A percentile compares a stretch with the other conserved stretches of the same genome.
phyloP scores from a whole-genome alignment of 2,113 vertebrate genomes.

The Guaruba guarouba region DNA sequence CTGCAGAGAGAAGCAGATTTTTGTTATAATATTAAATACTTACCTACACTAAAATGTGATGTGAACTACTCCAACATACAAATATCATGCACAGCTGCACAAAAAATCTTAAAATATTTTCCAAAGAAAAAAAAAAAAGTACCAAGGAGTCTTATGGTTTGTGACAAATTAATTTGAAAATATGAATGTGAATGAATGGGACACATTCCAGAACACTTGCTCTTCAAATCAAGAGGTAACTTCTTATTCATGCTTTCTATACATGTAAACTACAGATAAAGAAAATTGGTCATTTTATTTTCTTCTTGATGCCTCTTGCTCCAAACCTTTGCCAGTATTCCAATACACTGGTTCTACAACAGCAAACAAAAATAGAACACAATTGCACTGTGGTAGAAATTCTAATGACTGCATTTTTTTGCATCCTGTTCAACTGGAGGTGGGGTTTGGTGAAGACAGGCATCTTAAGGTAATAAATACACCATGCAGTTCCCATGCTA shows the following conservation, averaged over 20 bases:
- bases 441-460: conserved; percentile 54
- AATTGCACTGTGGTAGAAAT: background rate
- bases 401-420: background rate
- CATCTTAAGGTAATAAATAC: conserved; percentile 8
- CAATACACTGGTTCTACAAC: background rate
- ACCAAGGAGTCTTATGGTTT: background rate
- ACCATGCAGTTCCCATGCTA: conserved; percentile 70
- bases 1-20: conserved; percentile 65
- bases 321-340: conserved; percentile 41
- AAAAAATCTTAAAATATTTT: background rate
- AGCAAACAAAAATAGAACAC: background rate
- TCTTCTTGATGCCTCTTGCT: conserved; percentile 46
- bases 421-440: conserved; percentile 5
- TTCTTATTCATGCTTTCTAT: conserved; percentile 7
- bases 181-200: background rate
- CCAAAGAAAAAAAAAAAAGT: conserved; percentile 1
- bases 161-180: background rate
- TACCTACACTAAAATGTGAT: background rate
- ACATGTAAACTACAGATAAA: background rate
- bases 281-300: background rate
- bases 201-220: background rate
- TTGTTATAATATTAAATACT: background rate
- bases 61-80: background rate
- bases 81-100: conserved; percentile 49
- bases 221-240: background rate